Evolutionary conservation across 2,113 vertebrate genomes (phyloP).

Genomic region (Eurystomus gularis): DNA sequence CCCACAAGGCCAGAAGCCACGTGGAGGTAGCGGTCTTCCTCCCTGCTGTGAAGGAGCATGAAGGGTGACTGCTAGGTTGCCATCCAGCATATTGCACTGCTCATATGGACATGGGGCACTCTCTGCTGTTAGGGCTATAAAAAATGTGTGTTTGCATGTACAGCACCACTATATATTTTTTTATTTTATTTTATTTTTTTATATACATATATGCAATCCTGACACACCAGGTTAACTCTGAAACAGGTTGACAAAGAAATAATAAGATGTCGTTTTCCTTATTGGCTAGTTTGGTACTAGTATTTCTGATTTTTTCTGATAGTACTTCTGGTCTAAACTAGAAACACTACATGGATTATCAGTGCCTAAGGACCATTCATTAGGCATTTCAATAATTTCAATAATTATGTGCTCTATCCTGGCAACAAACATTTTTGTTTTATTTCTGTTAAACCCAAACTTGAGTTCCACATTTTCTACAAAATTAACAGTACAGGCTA

Average conservation of each 20-base stretch:
- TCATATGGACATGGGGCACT: not conserved
- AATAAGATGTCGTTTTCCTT: not conserved
- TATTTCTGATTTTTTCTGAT: not conserved
- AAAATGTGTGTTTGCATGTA: not conserved
- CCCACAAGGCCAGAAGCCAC: not conserved
- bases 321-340: not conserved
- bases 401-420: not conserved
- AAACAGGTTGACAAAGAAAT: not conserved
- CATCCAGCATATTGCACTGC: not conserved
- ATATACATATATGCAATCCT: not conserved
- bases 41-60: not conserved
- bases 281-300: not conserved
- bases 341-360: not conserved
- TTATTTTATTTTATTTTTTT: no score
- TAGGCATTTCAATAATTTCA: not conserved
- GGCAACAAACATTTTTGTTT: not conserved
- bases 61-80: not conserved
- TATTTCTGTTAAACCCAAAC: not conserved
- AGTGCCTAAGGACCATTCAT: not conserved
- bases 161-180: not conserved
- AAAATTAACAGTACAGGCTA: not conserved
- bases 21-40: not conserved
- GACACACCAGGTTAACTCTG: not conserved
- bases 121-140: not conserved
- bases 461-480: not conserved